phyloP scores from a whole-genome alignment of 2,888 invertebrate genomes.

The Diogma glabrata region DNA sequence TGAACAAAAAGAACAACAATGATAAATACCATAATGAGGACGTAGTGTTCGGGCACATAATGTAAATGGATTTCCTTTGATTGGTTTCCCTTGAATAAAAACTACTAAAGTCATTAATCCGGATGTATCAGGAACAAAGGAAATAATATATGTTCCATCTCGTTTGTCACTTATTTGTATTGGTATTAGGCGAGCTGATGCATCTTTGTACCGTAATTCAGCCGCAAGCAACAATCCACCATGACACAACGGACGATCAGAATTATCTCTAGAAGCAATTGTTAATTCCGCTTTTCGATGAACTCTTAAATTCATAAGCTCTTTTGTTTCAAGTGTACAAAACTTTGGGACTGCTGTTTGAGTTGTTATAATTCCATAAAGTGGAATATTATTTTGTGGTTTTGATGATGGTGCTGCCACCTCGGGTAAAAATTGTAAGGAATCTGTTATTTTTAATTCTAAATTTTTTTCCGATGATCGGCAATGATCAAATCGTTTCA shows the following conservation, averaged over 20 bases:
- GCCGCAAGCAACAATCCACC: constrained; percentile 52
- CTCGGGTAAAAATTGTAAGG: constrained; percentile 43
- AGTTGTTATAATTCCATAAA: constrained; percentile 49
- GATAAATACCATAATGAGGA: constrained; percentile 59
- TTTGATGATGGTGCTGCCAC: constrained; percentile 38
- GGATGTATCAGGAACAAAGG: constrained; percentile 49
- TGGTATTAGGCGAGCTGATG: constrained; percentile 29
- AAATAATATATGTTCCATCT: constrained; percentile 52
- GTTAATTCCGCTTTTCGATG: constrained; percentile 48
- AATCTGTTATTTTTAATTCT: constrained; percentile 33
- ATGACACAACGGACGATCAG: constrained; percentile 50
- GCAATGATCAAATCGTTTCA: constrained; percentile 52
- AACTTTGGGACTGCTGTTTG: constrained; percentile 49
- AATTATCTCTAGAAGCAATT: constrained; percentile 49
- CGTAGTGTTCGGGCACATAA: constrained; percentile 50
- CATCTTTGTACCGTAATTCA: constrained; percentile 42
- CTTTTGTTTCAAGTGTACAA: constrained; percentile 42
- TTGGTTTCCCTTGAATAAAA: constrained; percentile 49
- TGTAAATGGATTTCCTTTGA: constrained; percentile 58
- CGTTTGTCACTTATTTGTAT: constrained; percentile 45
- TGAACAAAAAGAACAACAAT: constrained; percentile 74
- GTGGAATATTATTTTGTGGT: constrained; percentile 35
- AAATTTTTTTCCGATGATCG: constrained; percentile 39
- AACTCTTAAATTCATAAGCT: constrained; percentile 46
- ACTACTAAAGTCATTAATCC: constrained; percentile 51